Evolutionary conservation across 1,140 invertebrate genomes (phyloP).

Genomic region (Macrobrachium rosenbergii): DNA sequence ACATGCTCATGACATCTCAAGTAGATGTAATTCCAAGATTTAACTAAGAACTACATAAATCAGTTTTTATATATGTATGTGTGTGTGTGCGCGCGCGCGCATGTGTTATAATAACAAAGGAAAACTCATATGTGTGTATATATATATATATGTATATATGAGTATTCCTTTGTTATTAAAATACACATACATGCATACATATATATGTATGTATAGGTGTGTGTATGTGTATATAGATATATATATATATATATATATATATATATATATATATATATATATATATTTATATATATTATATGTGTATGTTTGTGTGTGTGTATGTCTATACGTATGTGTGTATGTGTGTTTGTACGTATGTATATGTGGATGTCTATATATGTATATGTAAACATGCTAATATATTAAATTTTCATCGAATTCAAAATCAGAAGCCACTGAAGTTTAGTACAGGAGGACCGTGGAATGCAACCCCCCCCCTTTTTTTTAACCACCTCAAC

Average conservation of each 20-base stretch:
- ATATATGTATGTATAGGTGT: too few species aligned
- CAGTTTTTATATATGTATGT: constrained; percentile 5
- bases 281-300: neutral
- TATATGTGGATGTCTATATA: neutral
- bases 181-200: too few species aligned
- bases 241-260: neutral
- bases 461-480: too few species aligned
- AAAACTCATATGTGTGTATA: too few species aligned
- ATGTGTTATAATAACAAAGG: too few species aligned
- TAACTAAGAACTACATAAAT: neutral
- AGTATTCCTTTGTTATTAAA: too few species aligned
- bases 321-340: neutral
- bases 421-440: neutral
- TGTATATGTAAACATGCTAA: neutral
- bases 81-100: too few species aligned
- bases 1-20: too few species aligned
- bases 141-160: too few species aligned
- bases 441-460: too few species aligned
- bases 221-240: too few species aligned
- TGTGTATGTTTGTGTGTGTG: neutral
- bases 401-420: neutral
- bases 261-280: neutral
- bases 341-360: neutral
- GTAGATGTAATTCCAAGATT: neutral
- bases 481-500: too few species aligned